Evolutionary conservation across 92 coral and sea anemone species (phyloP), one percentile per base, ranked within the genome.

Genomic region (Heteractis magnifica): DNA sequence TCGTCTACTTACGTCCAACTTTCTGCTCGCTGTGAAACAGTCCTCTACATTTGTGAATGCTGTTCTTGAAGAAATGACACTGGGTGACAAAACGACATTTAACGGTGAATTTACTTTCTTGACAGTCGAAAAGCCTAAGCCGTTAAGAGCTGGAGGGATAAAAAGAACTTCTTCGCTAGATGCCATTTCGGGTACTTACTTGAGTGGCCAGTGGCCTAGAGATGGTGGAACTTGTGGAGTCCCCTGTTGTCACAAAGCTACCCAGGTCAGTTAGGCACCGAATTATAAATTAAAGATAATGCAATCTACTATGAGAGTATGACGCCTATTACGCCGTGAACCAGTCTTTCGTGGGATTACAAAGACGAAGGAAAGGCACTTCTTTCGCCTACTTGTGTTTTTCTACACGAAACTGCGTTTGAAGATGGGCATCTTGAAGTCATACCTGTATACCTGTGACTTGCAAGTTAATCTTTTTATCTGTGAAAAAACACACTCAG

Each of bases 151-250:
- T 44, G 86, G 74, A 52, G 90, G 93, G 19, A 83, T 87, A 20
- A 91, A 96, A 51, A 89, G 99, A 86, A 97, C 99, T 13, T 92
- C 99, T 4, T 97, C 99, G 65, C 78, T 97, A 72, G 99, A 97
- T 92, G 91, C 99, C 85, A 94, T 97, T 83, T 94, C 98, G 78
- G 93, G 92, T 52, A 93, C 92, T 83, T 97, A 97, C 74, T 82
- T 97, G 90, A 92, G 97, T 84, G 94, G 97, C 75, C 99, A 97
- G 87, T 97, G 99, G 99, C 99, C 99, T 75, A 93, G 96, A 87
- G 98, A 93, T 74, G 94, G 88, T 85, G 92, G 95, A 82, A 93
- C 87, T 78, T 94, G 89, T 76, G 95, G 94, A 79, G 90, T 94
- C 74, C 91, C 85, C 80, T 93, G 90, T 85, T 88, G 95, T 84